phyloP scores from a whole-genome alignment of 2,113 vertebrate species.

The Channa maculata region DNA sequence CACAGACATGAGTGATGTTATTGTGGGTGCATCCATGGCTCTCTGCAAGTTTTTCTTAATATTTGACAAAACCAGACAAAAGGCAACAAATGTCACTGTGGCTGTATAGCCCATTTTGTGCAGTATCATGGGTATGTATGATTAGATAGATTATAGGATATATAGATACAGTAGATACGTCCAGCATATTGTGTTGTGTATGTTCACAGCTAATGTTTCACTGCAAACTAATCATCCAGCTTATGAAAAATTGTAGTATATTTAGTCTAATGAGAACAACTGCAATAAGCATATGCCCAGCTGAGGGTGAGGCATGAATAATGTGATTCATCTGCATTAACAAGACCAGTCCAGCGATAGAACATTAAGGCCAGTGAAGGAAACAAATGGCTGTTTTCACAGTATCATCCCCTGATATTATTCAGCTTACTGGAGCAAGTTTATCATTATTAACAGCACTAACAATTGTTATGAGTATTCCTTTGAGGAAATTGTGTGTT shows the following conservation, averaged over 20 bases:
- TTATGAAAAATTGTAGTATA: constrained; percentile 50
- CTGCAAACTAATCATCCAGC: constrained; percentile 51
- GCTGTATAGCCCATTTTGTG: no score
- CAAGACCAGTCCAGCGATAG: constrained; percentile 38
- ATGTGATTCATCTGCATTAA: constrained; percentile 70
- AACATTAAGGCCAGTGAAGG: constrained; percentile 54
- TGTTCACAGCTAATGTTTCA: constrained; percentile 51
- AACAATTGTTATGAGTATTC: constrained; percentile 33
- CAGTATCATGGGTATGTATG: no score
- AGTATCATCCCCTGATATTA: constrained; percentile 62
- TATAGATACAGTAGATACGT: not conserved
- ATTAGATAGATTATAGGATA: no score
- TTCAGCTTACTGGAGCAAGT: constrained; percentile 54
- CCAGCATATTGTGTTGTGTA: constrained; percentile 29
- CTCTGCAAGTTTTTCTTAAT: no score
- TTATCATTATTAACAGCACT: constrained; percentile 69
- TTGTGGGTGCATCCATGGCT: no score
- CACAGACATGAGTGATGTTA: no score
- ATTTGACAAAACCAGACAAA: no score
- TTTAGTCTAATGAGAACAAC: constrained; percentile 54
- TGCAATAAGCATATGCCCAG: constrained; percentile 40
- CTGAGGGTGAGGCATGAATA: constrained; percentile 64
- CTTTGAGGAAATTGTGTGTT: constrained; percentile 48
- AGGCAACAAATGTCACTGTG: no score
- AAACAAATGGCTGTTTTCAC: constrained; percentile 66